phyloP scores from a whole-genome alignment of 2,888 invertebrate species.

The Selenia dentaria region DNA sequence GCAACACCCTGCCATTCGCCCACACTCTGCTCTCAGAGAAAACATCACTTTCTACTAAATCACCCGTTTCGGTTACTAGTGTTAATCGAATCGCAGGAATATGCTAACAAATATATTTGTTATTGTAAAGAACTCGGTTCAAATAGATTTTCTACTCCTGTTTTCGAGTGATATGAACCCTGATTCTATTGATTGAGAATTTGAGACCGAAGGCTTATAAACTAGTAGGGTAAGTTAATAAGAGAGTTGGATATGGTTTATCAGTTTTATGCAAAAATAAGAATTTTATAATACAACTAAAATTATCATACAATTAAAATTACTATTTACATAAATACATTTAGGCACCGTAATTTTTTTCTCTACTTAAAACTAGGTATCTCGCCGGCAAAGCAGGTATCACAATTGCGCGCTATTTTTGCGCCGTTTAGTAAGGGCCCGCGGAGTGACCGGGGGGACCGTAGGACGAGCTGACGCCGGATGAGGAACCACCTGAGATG shows the following conservation, averaged over 20 bases:
- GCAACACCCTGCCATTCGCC: conserved; percentile 47
- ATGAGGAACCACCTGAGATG: conserved; percentile 40
- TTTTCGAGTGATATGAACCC: too few species aligned
- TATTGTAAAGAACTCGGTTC: conserved; percentile 7
- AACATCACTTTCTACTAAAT: conserved; percentile 72
- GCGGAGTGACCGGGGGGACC: conserved; percentile 88
- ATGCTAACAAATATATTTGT: conserved; percentile 36
- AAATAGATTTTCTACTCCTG: neutral
- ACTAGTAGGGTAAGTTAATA: conserved; percentile 18
- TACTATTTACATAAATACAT: conserved; percentile 85
- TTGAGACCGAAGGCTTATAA: conserved; percentile 9
- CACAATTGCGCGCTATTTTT: conserved; percentile 65
- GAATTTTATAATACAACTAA: conserved; percentile 80
- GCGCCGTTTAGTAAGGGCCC: conserved; percentile 86
- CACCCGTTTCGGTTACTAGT: conserved; percentile 52
- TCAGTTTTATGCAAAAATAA: conserved; percentile 80
- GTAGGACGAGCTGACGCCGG: conserved; percentile 83
- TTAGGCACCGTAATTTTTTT: conserved; percentile 85
- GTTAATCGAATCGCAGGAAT: conserved; percentile 48
- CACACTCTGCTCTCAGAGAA: conserved; percentile 53
- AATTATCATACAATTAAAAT: conserved; percentile 79
- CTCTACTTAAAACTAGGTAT: conserved; percentile 79
- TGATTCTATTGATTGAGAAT: neutral
- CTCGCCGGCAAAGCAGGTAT: conserved; percentile 82
- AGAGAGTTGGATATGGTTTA: conserved; percentile 50